Base-by-base conservation (phyloP, 92 coral and sea anemone species). In the Epizoanthus stellaris region DNA sequence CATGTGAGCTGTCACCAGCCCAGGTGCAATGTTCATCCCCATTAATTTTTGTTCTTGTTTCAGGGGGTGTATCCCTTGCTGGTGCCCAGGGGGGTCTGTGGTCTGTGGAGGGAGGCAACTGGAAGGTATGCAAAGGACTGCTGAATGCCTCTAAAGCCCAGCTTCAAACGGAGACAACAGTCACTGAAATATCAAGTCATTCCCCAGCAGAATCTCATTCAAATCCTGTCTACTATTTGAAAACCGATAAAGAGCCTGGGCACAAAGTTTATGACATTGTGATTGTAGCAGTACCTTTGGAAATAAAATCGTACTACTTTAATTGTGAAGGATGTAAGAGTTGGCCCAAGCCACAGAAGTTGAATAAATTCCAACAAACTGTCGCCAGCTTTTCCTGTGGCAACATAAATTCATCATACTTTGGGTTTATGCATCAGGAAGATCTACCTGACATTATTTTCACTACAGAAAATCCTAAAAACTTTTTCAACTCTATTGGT, bases 21-120 rank as follows among this genome's bases (percentile, higher is more conserved):
- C 77, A 19, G 77, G 14, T 7, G 20, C 71, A 36, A 36, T 52
- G 56, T 7, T 52, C 56, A 12, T 52, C 0, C 9, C 14, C 14
- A 16, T 63, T 23, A 23, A 23, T 23, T 23, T 72, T n/a, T 34
- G 20, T 66, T 74, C 64, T 11, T 54, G n/a, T 43, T 7, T 49
- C 80, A 96, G 99, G 99, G 61, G 85, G 94, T 4, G 99, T 96
- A 15, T 92, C 99, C 8, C 63, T 96, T 82, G 99, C 99, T 36
- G 99, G 99, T 12, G 91, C 95, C 3, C 91, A 88, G 54, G 97
- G 95, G 34, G 95, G 95, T 0, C 80, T 96, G 59, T 96, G 99
- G 99, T 92, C 99, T 65, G 95, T 96, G 0, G 89, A 96, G 76
- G 99, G 98, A 0, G 99, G 99, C 12, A 96, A 96, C 79, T 91